Evolutionary conservation across 2,797 vertebrate genomes (phyloP).

Genomic region (Gallinago solitaria): DNA sequence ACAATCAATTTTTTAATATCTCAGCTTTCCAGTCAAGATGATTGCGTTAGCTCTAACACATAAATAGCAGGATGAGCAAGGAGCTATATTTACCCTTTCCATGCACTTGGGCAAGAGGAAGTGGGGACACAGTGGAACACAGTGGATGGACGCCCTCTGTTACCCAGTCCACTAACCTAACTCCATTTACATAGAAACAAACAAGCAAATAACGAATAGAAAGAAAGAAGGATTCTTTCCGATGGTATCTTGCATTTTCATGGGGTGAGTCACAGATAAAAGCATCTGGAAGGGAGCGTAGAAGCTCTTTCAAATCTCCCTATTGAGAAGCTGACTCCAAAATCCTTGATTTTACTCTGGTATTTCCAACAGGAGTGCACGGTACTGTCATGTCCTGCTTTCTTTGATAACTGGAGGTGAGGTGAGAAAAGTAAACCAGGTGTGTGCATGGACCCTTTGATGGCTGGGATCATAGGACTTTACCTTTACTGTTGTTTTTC

Average conservation of each 20-base stretch:
- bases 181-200: background rate
- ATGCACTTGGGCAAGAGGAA: background rate
- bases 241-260: constrained; percentile 28
- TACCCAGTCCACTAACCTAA: background rate
- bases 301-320: background rate
- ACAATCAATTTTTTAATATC: background rate
- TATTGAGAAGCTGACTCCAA: background rate
- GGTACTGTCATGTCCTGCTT: background rate
- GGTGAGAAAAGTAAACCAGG: background rate
- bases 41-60: background rate
- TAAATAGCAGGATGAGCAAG: background rate
- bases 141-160: background rate
- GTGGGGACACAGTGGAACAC: background rate
- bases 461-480: background rate
- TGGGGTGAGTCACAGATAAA: constrained; percentile 57
- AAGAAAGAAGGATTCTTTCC: constrained; percentile 29
- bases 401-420: background rate
- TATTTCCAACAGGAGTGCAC: background rate
- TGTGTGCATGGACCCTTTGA: fast-evolving
- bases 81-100: background rate
- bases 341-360: background rate
- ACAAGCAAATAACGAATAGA: background rate
- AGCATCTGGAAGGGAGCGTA: background rate
- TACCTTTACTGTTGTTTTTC: background rate
- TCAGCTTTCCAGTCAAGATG: background rate